phyloP scores from a whole-genome alignment of 2,797 vertebrate species.

The Valencia hispanica region DNA sequence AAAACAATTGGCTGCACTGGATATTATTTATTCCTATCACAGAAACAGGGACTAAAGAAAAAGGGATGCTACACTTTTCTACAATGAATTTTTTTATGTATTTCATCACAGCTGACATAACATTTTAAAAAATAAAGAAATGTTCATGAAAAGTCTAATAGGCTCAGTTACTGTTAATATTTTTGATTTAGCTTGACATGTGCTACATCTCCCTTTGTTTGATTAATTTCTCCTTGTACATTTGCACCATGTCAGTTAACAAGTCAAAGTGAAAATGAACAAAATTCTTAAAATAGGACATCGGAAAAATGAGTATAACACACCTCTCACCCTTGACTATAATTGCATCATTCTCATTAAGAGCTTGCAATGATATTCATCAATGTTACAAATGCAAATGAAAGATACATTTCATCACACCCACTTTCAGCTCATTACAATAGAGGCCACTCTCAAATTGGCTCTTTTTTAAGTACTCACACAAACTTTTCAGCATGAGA shows the following conservation, averaged over 20 bases:
- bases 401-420: constrained; percentile 54
- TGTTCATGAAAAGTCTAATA: background rate
- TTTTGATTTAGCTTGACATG: background rate
- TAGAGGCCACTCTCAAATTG: constrained; percentile 32
- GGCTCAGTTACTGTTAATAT: constrained; percentile 9
- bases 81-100: background rate
- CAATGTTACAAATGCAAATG: constrained; percentile 56
- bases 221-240: background rate
- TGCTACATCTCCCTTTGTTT: background rate
- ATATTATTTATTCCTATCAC: background rate
- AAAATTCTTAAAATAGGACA: constrained; percentile 24
- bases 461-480: constrained; percentile 45
- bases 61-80: background rate
- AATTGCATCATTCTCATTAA: constrained; percentile 61
- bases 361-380: constrained; percentile 46
- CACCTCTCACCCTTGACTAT: constrained; percentile 28
- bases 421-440: constrained; percentile 55
- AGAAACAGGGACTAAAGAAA: background rate
- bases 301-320: constrained; percentile 14
- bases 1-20: background rate
- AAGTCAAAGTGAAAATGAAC: constrained; percentile 29
- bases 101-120: background rate
- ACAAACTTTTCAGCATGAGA: constrained; percentile 46
- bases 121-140: background rate
- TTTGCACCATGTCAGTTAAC: constrained; percentile 4